Conservation (phyloP, 2,113 vertebrate genomes). For the Notiomystis cincta region DNA sequence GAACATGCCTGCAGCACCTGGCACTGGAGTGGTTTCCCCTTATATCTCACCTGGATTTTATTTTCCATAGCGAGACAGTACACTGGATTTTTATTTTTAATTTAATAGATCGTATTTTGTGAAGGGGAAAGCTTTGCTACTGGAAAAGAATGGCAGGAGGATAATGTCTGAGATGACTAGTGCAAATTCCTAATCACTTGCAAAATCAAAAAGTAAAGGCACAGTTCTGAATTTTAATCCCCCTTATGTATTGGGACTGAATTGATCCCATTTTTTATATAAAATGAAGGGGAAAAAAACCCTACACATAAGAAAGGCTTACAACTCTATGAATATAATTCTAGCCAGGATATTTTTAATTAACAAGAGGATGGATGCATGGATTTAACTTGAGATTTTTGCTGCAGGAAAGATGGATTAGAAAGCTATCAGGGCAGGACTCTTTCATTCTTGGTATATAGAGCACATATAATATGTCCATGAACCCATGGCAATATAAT, state of each 20-base stretch:
- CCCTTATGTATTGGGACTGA: background rate
- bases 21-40: background rate
- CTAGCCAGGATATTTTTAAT: background rate
- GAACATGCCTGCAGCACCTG: background rate
- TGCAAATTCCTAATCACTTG: background rate
- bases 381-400: background rate
- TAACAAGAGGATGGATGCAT: background rate
- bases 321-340: background rate
- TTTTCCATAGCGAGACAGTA: background rate
- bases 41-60: background rate
- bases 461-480: background rate
- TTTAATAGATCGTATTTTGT: background rate
- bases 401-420: background rate
- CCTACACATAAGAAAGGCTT: background rate
- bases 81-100: background rate
- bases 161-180: background rate
- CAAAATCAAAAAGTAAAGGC: background rate
- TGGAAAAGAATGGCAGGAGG: background rate
- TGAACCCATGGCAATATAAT: background rate
- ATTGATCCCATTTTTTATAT: background rate
- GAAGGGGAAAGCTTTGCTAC: background rate
- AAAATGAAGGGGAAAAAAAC: background rate
- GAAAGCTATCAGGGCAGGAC: background rate
- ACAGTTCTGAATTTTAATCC: background rate
- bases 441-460: background rate